phyloP scores from a whole-genome alignment of 2,888 invertebrate species.

The Lysandra coridon region DNA sequence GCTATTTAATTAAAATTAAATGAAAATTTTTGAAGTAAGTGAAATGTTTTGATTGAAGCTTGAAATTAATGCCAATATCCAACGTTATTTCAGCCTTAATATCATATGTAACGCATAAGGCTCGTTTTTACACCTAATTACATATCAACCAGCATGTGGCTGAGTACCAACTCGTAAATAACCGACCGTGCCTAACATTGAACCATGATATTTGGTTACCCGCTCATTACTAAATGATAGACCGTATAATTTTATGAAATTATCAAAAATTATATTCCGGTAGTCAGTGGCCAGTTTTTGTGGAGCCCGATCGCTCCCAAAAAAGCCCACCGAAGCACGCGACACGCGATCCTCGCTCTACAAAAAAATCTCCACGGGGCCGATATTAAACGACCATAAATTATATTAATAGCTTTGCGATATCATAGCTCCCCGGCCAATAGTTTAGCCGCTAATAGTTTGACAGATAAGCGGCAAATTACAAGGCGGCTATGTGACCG shows the following conservation, averaged over 20 bases:
- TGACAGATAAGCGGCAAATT: constrained; percentile 32
- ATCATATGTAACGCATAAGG: neutral
- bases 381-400: constrained; percentile 77
- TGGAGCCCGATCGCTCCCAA: constrained; percentile 63
- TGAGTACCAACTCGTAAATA: constrained; percentile 9
- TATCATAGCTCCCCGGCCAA: constrained; percentile 29
- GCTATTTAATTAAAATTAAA: too few relatives aligned
- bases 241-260: constrained; percentile 76
- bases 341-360: constrained; percentile 73
- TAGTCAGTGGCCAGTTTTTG: constrained; percentile 78
- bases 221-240: constrained; percentile 66
- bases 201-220: constrained; percentile 48
- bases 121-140: neutral
- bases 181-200: constrained; percentile 28
- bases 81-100: too few relatives aligned
- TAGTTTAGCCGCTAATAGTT: constrained; percentile 31
- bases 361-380: constrained; percentile 71
- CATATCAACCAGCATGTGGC: neutral
- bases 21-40: neutral
- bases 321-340: constrained; percentile 71
- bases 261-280: constrained; percentile 79
- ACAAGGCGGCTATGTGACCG: constrained; percentile 33
- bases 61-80: too few relatives aligned
- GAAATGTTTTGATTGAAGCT: neutral
- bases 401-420: constrained; percentile 71